A percentile compares a stretch with the other conserved stretches of the same genome.
Conservation (phyloP, 2,888 invertebrate species). For the Elegia similella region DNA sequence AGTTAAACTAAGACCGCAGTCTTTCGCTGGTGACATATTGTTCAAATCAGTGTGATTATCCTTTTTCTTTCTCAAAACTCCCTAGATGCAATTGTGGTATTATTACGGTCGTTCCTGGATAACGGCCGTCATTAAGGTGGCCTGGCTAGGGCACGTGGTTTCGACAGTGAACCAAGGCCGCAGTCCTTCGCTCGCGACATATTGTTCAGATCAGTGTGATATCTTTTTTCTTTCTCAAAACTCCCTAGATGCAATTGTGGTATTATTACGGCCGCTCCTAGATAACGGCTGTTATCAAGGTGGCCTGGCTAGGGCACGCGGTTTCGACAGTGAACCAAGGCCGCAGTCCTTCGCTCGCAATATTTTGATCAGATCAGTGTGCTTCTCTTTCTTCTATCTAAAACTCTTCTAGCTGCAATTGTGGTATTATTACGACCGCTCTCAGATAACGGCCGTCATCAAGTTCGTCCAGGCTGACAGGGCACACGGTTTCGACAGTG, state of each 20-base stretch:
- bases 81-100: no score
- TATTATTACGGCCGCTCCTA: slow-evolving; percentile 27
- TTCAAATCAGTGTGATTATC: slow-evolving; percentile 41
- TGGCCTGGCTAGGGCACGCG: slow-evolving; percentile 5
- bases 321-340: slow-evolving; percentile 26
- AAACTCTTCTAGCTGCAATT: no score
- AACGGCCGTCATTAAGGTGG: slow-evolving; percentile 1
- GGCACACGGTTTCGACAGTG: slow-evolving; percentile 24
- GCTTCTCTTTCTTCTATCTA: no score
- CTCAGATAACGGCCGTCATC: neutral
- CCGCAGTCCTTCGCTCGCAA: slow-evolving; percentile 32
- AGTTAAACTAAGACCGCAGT: slow-evolving; percentile 26
- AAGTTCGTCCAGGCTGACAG: slow-evolving; percentile 3
- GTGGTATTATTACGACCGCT: no score
- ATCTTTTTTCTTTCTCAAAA: no score
- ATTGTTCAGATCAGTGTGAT: slow-evolving; percentile 44
- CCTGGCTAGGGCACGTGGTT: slow-evolving; percentile 1
- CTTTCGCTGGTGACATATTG: slow-evolving; percentile 43
- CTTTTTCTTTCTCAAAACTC: no score
- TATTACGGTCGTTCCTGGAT: slow-evolving; percentile 24
- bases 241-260: no score
- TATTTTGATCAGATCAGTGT: slow-evolving; percentile 46
- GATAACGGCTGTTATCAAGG: neutral
- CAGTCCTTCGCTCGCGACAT: slow-evolving; percentile 38
- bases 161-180: slow-evolving; percentile 26